phyloP scores from a whole-genome alignment of 1,140 invertebrate genomes.

The Calephelis nemesis region DNA sequence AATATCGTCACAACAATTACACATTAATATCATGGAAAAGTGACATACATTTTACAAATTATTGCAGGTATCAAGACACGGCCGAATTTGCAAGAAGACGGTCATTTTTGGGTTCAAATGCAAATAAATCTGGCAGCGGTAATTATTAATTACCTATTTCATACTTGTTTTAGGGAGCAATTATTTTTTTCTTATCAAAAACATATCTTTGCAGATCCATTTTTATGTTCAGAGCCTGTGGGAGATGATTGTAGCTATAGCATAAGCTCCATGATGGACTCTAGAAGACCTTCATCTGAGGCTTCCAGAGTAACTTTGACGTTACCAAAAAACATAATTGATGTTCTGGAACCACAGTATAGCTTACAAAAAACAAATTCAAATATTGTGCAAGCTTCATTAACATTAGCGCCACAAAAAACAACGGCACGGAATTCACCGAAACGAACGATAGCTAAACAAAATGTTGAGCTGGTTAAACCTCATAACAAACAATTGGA shows the following conservation, averaged over 20 bases:
- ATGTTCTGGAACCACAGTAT: conserved; percentile 70
- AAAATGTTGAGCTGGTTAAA: conserved; percentile 69
- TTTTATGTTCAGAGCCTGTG: conserved; percentile 67
- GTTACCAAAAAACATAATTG: conserved; percentile 70
- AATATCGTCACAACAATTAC: too few species aligned
- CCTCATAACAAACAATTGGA: conserved; percentile 70
- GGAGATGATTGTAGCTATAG: conserved; percentile 73
- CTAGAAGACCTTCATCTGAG: conserved; percentile 76
- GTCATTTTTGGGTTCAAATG: conserved; percentile 77
- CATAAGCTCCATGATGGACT: conserved; percentile 73
- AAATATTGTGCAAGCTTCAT: conserved; percentile 70
- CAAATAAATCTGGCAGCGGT: conserved; percentile 82
- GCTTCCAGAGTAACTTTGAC: conserved; percentile 72
- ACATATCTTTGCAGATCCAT: conserved; percentile 67
- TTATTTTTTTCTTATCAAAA: conserved; percentile 14
- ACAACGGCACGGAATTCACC: conserved; percentile 63
- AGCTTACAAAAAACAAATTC: conserved; percentile 53
- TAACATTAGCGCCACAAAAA: conserved; percentile 74
- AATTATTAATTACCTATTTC: conserved; percentile 15
- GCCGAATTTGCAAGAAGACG: conserved; percentile 83
- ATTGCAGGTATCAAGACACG: conserved; percentile 82
- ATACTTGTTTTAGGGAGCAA: not conserved
- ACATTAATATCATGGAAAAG: too few species aligned
- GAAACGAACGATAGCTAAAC: conserved; percentile 70
- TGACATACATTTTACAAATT: conserved; percentile 13